Base-by-base conservation (phyloP, 2,888 invertebrate genomes). In the Coenonympha arcania region DNA sequence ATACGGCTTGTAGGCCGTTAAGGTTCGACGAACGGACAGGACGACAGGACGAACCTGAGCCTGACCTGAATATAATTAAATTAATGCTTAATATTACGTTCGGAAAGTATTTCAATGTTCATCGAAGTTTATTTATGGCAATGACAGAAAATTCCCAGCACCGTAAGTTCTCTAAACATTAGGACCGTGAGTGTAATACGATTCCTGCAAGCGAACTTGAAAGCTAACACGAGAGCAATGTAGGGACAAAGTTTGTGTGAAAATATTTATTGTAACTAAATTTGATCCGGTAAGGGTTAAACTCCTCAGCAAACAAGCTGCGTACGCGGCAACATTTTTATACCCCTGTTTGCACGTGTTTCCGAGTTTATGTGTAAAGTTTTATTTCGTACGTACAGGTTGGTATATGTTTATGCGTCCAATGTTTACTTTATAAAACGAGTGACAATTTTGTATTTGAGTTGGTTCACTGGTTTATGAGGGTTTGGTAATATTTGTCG, bases 191-290 rank as follows among this genome's bases (percentile, higher is more conserved):
- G 47, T 34, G 28, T 28, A 45, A 33, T 39, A 42, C 42, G 45
- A 54, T 56, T 65, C 59, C 63, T 45, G 55, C 60, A 62, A 65
- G 58, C 61, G 52, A 64, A 60, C 58, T 57, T 63, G 57, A 64
- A 63, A 65, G 65, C 61, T 59, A 67, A 70, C 64, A 65, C 30
- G 58, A 64, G 60, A 59, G 60, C 60, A 56, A 61, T 58, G 62
- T 58, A 60, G 46, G 60, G 59, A 61, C 60, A 57, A 68, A 68
- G 60, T 70, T 68, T 52, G 57, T 57, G 61, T 57, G 66, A 68
- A 71, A 70, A 73, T 73, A 71, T 73, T 71, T 72, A 68, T 66
- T 62, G 64, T 66, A 64, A 68, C 67, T 60, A 65, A 66, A 68
- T 68, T 68, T 63, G 62, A 71, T 66, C 62, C 67, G 55, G 57